A percentile compares a stretch with the other conserved stretches of the same genome.
Conservation (phyloP, 2,113 vertebrate genomes). For the Ciconia boyciana region DNA sequence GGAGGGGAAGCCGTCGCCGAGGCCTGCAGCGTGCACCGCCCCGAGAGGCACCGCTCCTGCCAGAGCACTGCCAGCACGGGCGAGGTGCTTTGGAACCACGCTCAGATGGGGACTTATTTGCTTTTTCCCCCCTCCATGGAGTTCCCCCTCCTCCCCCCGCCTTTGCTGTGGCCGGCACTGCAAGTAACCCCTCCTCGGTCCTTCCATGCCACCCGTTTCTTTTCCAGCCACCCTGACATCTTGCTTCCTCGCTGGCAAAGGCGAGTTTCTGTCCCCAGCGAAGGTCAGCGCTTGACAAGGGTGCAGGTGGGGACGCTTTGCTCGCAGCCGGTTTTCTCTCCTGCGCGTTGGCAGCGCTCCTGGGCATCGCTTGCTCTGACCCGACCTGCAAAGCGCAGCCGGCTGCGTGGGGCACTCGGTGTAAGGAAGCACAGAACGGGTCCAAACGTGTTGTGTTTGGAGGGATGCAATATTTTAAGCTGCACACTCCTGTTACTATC, state of each 20-base stretch:
- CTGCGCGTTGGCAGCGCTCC: neutral
- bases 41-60: neutral
- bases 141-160: no score
- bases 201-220: neutral
- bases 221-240: neutral
- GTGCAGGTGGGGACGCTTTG: neutral
- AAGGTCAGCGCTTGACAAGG: neutral
- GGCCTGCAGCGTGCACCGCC: neutral
- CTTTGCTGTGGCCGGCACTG: no score
- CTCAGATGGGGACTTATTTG: rapidly evolving
- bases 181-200: neutral
- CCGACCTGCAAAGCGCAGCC: neutral
- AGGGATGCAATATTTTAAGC: neutral
- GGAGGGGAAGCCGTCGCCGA: neutral
- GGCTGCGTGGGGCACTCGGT: rapidly evolving
- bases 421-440: neutral
- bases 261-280: neutral
- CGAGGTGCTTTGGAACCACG: rapidly evolving
- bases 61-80: rapidly evolving
- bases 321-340: neutral
- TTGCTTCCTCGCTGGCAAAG: neutral
- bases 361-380: neutral
- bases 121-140: no score
- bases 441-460: rapidly evolving
- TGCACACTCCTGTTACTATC: rapidly evolving